phyloP scores from a whole-genome alignment of 1,140 invertebrate genomes.

The Drosophila pseudoananassae region DNA sequence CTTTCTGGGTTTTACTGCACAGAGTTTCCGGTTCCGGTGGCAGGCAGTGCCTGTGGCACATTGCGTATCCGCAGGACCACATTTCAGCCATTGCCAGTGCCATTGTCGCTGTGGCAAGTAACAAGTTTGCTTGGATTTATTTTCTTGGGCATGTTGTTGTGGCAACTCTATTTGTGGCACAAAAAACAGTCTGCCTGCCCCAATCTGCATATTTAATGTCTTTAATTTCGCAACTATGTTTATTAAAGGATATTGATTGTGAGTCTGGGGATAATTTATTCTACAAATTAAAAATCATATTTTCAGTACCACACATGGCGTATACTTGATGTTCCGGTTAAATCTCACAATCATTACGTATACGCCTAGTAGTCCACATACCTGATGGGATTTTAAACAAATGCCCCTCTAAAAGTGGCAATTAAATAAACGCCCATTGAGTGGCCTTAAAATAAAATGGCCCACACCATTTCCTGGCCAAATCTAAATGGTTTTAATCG shows the following conservation, averaged over 20 bases:
- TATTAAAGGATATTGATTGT: no score
- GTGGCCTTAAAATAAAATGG: not conserved
- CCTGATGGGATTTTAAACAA: not conserved
- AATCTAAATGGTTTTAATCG: slow-evolving; percentile 4
- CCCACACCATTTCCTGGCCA: not conserved
- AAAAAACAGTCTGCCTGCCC: not conserved
- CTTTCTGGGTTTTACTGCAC: slow-evolving; percentile 1
- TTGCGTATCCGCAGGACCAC: slow-evolving; percentile 23
- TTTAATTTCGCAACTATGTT: not conserved
- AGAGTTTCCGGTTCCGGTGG: slow-evolving; percentile 22
- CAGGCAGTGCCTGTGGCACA: slow-evolving; percentile 9
- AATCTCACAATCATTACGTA: not conserved
- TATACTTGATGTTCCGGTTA: no score
- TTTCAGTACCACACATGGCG: no score
- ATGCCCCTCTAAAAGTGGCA: not conserved
- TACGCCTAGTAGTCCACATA: no score
- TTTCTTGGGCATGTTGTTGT: not conserved
- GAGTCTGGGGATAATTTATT: no score
- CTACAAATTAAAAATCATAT: no score
- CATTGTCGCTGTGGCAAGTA: slow-evolving; percentile 8
- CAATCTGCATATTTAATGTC: slow-evolving; percentile 1
- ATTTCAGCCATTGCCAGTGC: slow-evolving; percentile 29
- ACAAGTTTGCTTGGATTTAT: slow-evolving; percentile 18
- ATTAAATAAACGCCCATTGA: not conserved
- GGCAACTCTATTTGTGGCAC: not conserved